These are phyloP conservation scores for Callinectes sapidus DNA, from an alignment of 2,888 invertebrate species.

Conservation along the genomic window DNA sequence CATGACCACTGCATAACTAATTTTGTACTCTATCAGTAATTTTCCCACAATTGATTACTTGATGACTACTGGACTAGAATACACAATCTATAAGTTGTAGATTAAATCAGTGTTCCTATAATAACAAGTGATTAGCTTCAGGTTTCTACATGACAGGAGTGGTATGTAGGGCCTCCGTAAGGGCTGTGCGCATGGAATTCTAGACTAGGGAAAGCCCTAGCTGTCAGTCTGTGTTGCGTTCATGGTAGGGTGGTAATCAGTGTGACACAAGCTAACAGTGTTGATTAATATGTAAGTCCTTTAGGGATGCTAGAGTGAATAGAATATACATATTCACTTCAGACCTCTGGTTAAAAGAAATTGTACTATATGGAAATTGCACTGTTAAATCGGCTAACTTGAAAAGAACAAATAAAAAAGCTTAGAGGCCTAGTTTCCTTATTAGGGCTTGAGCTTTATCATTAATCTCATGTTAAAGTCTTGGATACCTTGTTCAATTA, in stretches of 20 bases:
- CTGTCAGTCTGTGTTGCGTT: slow-evolving; percentile 53
- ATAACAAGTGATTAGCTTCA: background rate
- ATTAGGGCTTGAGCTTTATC: slow-evolving; percentile 38
- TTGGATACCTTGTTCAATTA: slow-evolving; percentile 26
- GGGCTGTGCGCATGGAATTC: background rate
- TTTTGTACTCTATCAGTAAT: background rate
- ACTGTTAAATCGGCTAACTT: background rate
- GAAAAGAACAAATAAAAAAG: background rate
- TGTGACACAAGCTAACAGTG: slow-evolving; percentile 35
- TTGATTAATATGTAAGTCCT: background rate
- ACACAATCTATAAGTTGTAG: background rate
- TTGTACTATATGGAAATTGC: background rate
- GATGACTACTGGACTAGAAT: background rate
- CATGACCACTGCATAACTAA: background rate
- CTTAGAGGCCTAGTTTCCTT: slow-evolving; percentile 33
- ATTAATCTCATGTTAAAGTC: background rate
- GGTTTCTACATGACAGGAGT: background rate
- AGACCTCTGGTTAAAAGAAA: slow-evolving; percentile 6
- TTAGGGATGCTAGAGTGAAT: slow-evolving; percentile 36
- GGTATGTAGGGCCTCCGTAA: background rate
- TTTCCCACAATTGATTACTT: background rate
- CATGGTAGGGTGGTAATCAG: slow-evolving; percentile 48
- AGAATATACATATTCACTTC: background rate
- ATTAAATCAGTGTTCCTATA: background rate
- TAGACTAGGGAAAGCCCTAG: slow-evolving; percentile 35